Percentiles rank a stretch among this genome's conserved stretches.
These are phyloP conservation scores for Sparidentex hasta DNA, from an alignment of 2,797 vertebrate genomes.

Conservation along the genomic window DNA sequence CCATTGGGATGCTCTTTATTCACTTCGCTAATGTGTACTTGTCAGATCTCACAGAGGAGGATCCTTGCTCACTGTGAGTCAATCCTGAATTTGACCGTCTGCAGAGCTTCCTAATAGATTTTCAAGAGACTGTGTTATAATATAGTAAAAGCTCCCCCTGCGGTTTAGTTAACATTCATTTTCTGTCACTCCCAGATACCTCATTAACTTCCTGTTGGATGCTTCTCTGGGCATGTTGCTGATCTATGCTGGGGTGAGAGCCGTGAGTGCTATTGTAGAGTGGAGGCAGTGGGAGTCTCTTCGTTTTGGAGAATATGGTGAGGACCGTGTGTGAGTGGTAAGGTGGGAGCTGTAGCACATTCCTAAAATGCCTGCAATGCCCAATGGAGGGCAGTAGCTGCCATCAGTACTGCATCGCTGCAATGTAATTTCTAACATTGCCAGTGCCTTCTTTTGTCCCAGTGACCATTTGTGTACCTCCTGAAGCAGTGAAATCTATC, in stretches of 20 bases:
- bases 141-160: neutral
- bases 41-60: slow-evolving; percentile 95
- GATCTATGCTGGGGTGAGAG: slow-evolving; percentile 94
- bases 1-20: slow-evolving; percentile 99
- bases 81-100: neutral
- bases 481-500: slow-evolving; percentile 23
- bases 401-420: neutral
- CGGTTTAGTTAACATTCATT: neutral
- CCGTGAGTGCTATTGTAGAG: slow-evolving; percentile 93
- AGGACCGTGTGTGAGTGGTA: slow-evolving; percentile 37
- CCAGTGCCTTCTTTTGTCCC: neutral
- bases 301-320: slow-evolving; percentile 98
- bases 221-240: slow-evolving; percentile 97
- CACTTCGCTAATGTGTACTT: slow-evolving; percentile 99
- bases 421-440: slow-evolving; percentile 15
- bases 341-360: neutral
- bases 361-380: slow-evolving; percentile 17
- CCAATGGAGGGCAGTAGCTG: slow-evolving; percentile 67
- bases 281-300: slow-evolving; percentile 98
- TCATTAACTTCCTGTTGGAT: slow-evolving; percentile 98
- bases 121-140: slow-evolving; percentile 2
- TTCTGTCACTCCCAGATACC: slow-evolving; percentile 87
- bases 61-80: slow-evolving; percentile 98
- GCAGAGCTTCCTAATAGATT: neutral
- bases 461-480: slow-evolving; percentile 4